phyloP scores from a whole-genome alignment of 2,113 vertebrate species.

The Mionectes macconnelli region DNA sequence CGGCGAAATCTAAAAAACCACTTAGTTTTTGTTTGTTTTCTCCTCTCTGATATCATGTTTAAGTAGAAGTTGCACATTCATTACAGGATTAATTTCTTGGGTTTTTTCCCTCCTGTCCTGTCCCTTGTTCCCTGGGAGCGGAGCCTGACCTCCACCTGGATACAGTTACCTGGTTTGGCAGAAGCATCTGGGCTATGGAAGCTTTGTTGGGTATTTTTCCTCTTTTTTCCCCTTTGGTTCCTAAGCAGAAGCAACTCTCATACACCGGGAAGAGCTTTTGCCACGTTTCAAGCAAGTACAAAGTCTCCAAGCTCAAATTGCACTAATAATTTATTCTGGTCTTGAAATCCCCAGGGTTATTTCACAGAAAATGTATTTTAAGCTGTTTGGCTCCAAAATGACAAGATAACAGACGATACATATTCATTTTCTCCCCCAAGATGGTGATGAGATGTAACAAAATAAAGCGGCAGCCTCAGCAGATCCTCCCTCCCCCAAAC shows the following conservation, averaged over 20 bases:
- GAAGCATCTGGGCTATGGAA: background rate
- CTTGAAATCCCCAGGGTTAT: conserved; percentile 49
- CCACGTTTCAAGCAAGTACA: background rate
- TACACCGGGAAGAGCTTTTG: background rate
- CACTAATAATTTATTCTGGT: conserved; percentile 49
- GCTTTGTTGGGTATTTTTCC: background rate
- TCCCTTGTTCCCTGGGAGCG: background rate
- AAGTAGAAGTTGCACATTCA: background rate
- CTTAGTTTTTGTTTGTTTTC: background rate
- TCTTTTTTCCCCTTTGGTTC: background rate
- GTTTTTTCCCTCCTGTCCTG: background rate
- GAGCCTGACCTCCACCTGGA: background rate
- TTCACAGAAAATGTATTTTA: conserved; percentile 55
- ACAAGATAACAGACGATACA: conserved; percentile 53
- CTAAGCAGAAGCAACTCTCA: background rate
- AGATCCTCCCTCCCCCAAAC: conserved; percentile 6
- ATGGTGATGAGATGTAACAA: conserved; percentile 36
- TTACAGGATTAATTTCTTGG: background rate
- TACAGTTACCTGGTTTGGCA: background rate
- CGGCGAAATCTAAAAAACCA: background rate
- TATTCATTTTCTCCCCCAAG: conserved; percentile 39
- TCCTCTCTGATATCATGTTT: background rate
- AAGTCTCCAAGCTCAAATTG: conserved; percentile 17
- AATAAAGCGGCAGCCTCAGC: conserved; percentile 11
- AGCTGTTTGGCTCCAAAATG: conserved; percentile 31